Evolutionary conservation across 2,888 invertebrate genomes (phyloP), one percentile per base, ranked within the genome.

Genomic region (Helleia helle): DNA sequence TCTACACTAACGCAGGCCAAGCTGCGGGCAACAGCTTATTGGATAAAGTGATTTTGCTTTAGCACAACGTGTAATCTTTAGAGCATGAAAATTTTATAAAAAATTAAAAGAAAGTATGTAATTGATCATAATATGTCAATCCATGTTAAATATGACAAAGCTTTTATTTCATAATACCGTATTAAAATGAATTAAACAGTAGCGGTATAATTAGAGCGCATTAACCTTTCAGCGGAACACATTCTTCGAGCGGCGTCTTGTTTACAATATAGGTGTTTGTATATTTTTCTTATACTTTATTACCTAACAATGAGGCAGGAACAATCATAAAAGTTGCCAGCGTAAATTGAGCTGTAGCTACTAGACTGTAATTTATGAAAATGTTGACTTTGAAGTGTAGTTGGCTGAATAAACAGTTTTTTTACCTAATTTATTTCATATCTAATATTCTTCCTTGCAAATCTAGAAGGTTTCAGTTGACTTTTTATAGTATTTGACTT

Each of bases 251-350:
- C n/a, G 42, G 31, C 40, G 42, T 18, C 25, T 11, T 50, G 50
- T 50, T 50, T 50, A 46, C 36, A 40, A 14, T 34, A 26, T 11
- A 34, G 37, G 37, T 41, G 26, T 40, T 28, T 46, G 48, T 50
- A 40, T 48, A 43, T 46, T 50, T 48, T 50, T 48, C 46, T 47
- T 37, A 46, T 46, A 43, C 40, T 48, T 50, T 50, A 46, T 48
- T 44, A 46, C 30, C 43, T 37, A 43, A 46, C 48, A 44, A 44
- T 46, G 48, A 43, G 44, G 40, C 38, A 40, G 44, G 40, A 43
- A 29, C 41, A 40, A 34, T 44, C 47, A 46, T 47, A 45, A 49
- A 49, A 46, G 28, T 29, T 42, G 8, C 28, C 41, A 29, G 26
- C 11, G 27, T 24, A 40, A 40, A 43, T 43, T 43, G 31, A 38